These are phyloP conservation scores for Brachionus rotundiformis DNA, from an alignment of 1,140 invertebrate genomes.

Conservation along the genomic window DNA sequence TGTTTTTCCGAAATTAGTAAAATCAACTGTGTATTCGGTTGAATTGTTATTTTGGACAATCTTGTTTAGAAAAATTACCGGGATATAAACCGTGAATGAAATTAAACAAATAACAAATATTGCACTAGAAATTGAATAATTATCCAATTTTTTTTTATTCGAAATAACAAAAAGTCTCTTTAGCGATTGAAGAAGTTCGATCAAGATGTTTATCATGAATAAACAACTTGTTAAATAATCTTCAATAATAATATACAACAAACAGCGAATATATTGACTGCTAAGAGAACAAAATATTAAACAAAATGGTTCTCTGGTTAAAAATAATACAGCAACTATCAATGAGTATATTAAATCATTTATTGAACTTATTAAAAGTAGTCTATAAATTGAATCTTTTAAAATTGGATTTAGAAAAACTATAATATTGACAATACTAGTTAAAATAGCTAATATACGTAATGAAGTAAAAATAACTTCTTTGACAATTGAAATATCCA, in stretches of 20 bases:
- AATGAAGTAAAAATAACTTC: neutral
- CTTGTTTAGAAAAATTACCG: neutral
- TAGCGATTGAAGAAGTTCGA: neutral
- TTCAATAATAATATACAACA: neutral
- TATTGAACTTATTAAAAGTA: neutral
- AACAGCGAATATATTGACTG: neutral
- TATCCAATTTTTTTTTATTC: neutral
- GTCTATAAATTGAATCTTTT: neutral
- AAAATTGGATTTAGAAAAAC: constrained; percentile 12
- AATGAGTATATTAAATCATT: neutral
- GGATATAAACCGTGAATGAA: neutral
- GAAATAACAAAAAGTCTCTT: neutral
- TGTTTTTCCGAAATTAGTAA: neutral
- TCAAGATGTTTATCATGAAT: constrained; percentile 2
- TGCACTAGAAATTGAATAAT: neutral
- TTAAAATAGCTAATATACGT: neutral
- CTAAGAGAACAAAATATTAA: neutral
- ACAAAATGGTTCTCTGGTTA: neutral
- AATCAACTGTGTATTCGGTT: neutral
- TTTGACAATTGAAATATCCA: neutral
- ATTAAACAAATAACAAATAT: neutral
- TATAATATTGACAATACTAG: neutral
- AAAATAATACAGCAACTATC: neutral
- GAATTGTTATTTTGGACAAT: neutral
- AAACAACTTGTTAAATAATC: neutral